Percentiles rank a stretch among this genome's conserved stretches.
Conservation (phyloP, 2,113 vertebrate species). For the Cryptomyrus ogoouensis region DNA sequence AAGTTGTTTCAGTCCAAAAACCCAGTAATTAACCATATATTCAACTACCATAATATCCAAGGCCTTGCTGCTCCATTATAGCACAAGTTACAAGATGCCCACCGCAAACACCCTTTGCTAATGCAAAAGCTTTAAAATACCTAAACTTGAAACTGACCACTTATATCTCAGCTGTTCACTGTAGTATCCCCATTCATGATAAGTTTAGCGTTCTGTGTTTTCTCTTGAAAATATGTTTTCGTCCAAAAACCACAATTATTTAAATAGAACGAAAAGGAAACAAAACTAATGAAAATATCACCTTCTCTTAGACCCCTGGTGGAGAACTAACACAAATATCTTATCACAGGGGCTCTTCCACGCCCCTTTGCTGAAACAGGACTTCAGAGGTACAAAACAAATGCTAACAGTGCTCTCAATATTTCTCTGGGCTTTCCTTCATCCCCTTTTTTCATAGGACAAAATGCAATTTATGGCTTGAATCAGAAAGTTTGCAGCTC, state of each 20-base stretch:
- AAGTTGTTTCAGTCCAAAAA: neutral
- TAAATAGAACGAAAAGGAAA: neutral
- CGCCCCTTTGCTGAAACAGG: neutral
- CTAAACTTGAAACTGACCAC: neutral
- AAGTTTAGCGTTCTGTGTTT: neutral
- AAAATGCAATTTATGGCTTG: slow-evolving; percentile 48
- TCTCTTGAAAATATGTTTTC: neutral
- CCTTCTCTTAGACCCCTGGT: neutral
- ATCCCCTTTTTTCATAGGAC: slow-evolving; percentile 26
- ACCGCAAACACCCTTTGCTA: neutral
- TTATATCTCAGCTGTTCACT: neutral
- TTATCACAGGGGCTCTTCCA: neutral
- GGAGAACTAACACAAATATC: neutral
- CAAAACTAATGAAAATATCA: slow-evolving; percentile 1
- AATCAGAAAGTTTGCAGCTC: slow-evolving; percentile 41
- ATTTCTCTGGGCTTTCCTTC: neutral
- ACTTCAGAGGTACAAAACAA: neutral
- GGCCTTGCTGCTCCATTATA: neutral
- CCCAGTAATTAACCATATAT: neutral
- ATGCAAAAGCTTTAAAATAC: neutral
- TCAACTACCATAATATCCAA: neutral
- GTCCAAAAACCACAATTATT: slow-evolving; percentile 3
- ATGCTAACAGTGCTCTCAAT: slow-evolving; percentile 15
- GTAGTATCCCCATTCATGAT: neutral
- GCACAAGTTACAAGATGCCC: neutral